These are phyloP conservation scores for Hydriomena furcata DNA, from an alignment of 2,888 invertebrate genomes.

Conservation along the genomic window DNA sequence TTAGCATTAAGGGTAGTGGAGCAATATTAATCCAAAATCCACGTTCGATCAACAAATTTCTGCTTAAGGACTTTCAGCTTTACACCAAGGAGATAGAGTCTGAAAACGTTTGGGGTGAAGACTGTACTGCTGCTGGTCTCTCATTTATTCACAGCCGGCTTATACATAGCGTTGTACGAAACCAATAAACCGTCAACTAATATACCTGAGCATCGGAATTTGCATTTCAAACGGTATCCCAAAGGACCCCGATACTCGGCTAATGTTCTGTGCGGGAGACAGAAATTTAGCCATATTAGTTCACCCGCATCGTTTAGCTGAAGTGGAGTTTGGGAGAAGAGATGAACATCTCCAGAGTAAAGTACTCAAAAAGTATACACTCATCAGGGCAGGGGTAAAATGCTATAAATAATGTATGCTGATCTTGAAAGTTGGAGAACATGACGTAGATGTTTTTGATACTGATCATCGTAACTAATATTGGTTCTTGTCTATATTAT, in stretches of 20 bases:
- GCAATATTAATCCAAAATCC: slow-evolving; percentile 29
- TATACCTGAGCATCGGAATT: slow-evolving; percentile 69
- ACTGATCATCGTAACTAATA: no score
- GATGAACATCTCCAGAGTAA: slow-evolving; percentile 17
- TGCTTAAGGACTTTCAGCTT: slow-evolving; percentile 14
- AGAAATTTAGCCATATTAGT: slow-evolving; percentile 66
- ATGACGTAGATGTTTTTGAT: no score
- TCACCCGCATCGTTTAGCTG: slow-evolving; percentile 45
- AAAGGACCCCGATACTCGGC: slow-evolving; percentile 42
- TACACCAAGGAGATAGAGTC: slow-evolving; percentile 12
- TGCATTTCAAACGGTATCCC: slow-evolving; percentile 69
- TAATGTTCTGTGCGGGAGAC: slow-evolving; percentile 55
- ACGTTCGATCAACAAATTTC: slow-evolving; percentile 13
- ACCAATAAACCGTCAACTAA: slow-evolving; percentile 72
- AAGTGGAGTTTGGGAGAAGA: slow-evolving; percentile 22
- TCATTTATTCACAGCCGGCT: slow-evolving; percentile 34
- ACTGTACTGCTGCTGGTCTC: slow-evolving; percentile 15
- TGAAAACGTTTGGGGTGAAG: background rate
- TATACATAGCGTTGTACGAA: slow-evolving; percentile 43
- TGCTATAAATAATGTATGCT: no score
- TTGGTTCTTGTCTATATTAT: no score
- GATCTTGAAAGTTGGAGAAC: no score
- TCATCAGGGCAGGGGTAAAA: no score
- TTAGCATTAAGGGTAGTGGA: slow-evolving; percentile 21
- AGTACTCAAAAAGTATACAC: no score